Evolutionary conservation across 2,113 vertebrate species (phyloP), one percentile per base, ranked within the genome.

Genomic region (Malurus cyaneus): DNA sequence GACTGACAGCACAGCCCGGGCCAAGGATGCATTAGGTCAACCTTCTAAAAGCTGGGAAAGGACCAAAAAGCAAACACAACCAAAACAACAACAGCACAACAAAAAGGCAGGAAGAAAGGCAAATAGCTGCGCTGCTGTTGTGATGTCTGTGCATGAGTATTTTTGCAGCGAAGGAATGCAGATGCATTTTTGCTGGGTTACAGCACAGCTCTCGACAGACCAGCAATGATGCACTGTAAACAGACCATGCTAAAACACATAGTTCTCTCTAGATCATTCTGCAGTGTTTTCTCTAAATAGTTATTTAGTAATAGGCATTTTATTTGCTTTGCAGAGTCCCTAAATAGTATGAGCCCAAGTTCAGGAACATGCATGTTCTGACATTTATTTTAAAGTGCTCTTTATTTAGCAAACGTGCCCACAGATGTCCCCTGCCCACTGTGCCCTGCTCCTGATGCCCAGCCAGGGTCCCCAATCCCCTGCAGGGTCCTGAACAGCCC

Each of bases 241-340:
- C 97, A 98, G 98, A 98, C 97, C 97, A 87, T 98, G 93, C 89
- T 97, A 97, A 98, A 98, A 98, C 97, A 98, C 97, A 82, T 32
- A 95, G 96, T 93, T 97, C 96, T 95, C 92, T 96, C 96, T 88
- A 65, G 89, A 84, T 96, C 81, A 95, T 98, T 97, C 97, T 93
- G 93, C 96, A 96, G 87, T 66, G 34, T 97, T 97, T 97, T 96
- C 96, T 98, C 97, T 82, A 97, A 97, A 97, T 93, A 97, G 96
- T 97, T 96, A 96, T 97, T 97, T 98, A 95, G 95, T 97, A 97
- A 98, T 83, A 92, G 95, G 94, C 95, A 72, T 97, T 98, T 97
- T 97, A 95, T 98, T 97, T 98, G 95, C 96, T 97, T 97, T 96
- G 94, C 77, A 46, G 89, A 95, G 94, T 97, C 97, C 92, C 94